Evolutionary conservation across 2,797 vertebrate genomes (phyloP).

Genomic region (Microtus agrestis): DNA sequence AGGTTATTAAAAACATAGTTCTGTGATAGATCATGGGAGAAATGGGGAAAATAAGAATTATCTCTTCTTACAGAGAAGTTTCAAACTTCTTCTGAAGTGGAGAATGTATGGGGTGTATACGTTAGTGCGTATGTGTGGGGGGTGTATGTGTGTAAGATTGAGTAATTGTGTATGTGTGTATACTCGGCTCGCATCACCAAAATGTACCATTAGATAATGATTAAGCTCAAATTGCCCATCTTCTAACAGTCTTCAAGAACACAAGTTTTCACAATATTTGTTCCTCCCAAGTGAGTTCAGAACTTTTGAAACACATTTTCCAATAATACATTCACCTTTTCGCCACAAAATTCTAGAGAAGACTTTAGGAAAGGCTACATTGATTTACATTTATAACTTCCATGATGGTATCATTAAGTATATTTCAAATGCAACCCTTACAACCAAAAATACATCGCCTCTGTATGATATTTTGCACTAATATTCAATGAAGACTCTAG

Average conservation of each 20-base stretch:
- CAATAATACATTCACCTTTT: neutral
- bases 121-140: neutral
- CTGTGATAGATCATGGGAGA: neutral
- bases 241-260: neutral
- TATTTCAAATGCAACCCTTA: neutral
- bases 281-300: neutral
- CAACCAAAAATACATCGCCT: neutral
- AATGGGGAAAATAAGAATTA: neutral
- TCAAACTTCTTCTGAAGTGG: neutral
- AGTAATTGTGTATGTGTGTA: too few relatives aligned
- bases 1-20: neutral
- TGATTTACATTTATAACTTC: neutral
- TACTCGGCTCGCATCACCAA: neutral
- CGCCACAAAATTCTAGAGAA: slow-evolving; percentile 9
- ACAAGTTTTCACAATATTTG: neutral
- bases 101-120: neutral
- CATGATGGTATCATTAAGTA: neutral
- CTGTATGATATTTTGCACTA: neutral
- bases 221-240: neutral
- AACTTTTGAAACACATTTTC: neutral
- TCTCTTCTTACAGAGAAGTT: neutral
- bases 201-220: neutral
- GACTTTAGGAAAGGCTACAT: neutral
- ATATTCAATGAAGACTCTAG: neutral
- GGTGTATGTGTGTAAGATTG: too few relatives aligned